Conservation (phyloP, 2,888 invertebrate species). For the Tricholauxania praeusta region DNA sequence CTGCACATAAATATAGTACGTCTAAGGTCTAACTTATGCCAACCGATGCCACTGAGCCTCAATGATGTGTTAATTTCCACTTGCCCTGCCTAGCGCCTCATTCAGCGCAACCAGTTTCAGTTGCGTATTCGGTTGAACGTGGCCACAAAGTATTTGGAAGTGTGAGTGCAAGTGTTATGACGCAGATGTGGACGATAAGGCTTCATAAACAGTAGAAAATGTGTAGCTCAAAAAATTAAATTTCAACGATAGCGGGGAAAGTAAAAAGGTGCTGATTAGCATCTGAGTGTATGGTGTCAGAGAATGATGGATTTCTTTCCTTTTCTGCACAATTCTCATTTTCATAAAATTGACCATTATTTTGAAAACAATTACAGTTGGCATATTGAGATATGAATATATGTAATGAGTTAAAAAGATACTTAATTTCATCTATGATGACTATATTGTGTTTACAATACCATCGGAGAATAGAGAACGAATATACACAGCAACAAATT, state of each 20-base stretch:
- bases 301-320: too few relatives aligned
- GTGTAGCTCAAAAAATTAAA: slow-evolving; percentile 49
- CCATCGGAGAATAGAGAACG: too few relatives aligned
- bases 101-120: neutral
- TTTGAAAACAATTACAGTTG: too few relatives aligned
- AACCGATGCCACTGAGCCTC: slow-evolving; percentile 5
- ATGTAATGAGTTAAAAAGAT: too few relatives aligned
- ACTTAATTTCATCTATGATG: too few relatives aligned
- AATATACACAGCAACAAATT: too few relatives aligned
- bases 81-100: neutral
- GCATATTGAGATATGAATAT: too few relatives aligned
- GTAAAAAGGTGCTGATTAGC: too few relatives aligned
- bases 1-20: slow-evolving; percentile 44
- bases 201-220: slow-evolving; percentile 24
- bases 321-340: too few relatives aligned
- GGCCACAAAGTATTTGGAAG: neutral
- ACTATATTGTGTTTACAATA: too few relatives aligned
- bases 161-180: neutral
- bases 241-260: slow-evolving; percentile 43
- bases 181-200: slow-evolving; percentile 39
- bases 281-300: slow-evolving; percentile 28
- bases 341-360: too few relatives aligned
- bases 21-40: slow-evolving; percentile 39
- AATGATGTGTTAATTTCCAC: slow-evolving; percentile 52
- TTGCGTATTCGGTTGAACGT: too few relatives aligned